Percentiles rank a stretch among this genome's conserved stretches.
Evolutionary conservation across 1,140 invertebrate genomes (phyloP).

Genomic region (Trinorchestia longiramus): DNA sequence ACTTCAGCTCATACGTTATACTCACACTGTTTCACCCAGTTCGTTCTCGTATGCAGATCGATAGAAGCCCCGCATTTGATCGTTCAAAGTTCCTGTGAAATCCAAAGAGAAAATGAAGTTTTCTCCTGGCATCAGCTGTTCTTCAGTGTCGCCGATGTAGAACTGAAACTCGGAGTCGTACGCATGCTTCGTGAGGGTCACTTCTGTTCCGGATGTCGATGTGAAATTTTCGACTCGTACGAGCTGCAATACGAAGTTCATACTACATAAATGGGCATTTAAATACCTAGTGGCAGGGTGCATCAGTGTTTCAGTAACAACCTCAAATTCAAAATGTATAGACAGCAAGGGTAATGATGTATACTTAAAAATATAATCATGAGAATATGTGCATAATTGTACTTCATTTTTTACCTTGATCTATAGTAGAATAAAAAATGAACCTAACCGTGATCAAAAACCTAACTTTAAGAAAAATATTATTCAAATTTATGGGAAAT

Average conservation of each 20-base stretch:
- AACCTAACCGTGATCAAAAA: no score
- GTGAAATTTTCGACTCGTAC: neutral
- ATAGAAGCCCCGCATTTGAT: constrained; percentile 67
- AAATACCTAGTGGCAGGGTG: no score
- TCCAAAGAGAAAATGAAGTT: constrained; percentile 76
- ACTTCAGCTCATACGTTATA: neutral
- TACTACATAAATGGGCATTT: no score
- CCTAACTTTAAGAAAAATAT: no score
- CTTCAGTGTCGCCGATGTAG: constrained; percentile 77
- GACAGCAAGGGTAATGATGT: no score
- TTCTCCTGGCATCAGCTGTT: constrained; percentile 75
- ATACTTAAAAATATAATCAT: no score
- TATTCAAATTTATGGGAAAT: no score
- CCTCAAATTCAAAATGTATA: no score
- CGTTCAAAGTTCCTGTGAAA: constrained; percentile 66
- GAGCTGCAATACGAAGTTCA: constrained; percentile 16
- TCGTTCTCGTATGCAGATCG: constrained; percentile 63
- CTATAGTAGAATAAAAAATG: no score
- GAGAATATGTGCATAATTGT: no score
- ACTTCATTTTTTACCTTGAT: no score
- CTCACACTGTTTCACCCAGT: constrained; percentile 60
- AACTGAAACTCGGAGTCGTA: constrained; percentile 73
- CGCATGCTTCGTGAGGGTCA: constrained; percentile 34
- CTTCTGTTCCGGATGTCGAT: constrained; percentile 58
- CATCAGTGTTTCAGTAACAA: no score